Evolutionary conservation across 2,113 vertebrate species (phyloP), one percentile per base, ranked within the genome.

Genomic region (Rhynchomys soricoides): DNA sequence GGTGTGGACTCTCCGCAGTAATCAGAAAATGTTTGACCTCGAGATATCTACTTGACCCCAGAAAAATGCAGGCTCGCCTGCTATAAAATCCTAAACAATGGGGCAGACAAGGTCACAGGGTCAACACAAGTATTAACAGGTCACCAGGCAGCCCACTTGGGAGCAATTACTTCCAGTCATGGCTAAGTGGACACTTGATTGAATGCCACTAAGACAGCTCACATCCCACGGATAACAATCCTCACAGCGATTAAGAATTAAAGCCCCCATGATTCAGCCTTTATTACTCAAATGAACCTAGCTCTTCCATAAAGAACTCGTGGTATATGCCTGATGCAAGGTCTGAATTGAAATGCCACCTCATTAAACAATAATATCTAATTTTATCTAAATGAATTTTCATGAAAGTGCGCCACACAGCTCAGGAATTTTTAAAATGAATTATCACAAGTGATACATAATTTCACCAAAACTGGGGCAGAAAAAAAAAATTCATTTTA

Each of bases 141-240:
- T 99, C 99, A 99, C 99, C 98, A 98, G 99, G 99, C 99, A 98
- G 99, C 99, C 99, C 99, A 99, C 99, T 99, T 99, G 99, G 99
- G 99, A 99, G 99, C 99, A 99, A 99, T 99, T 99, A 99, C 99
- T 99, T 99, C 99, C 99, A 99, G 99, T 99, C 99, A 99, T 99
- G 99, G 99, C 99, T 99, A 99, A 99, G 99, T 99, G 99, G 99
- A 99, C 99, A 99, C 99, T 99, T 99, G 99, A 99, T 99, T 99
- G 99, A 99, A 99, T 99, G 99, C 99, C 99, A 99, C 98, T 98
- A 99, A 99, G 99, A 99, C 99, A 99, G 99, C 99, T 99, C 99
- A 99, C 99, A 99, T 99, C 99, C 99, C 99, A 99, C 98, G 99
- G 99, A 99, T 99, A 99, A 99, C 99, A 99, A 99, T 99, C 99